Percentiles rank a stretch among this genome's conserved stretches.
These are phyloP conservation scores for Drosophila tripunctata DNA, from an alignment of 2,888 invertebrate species.

Conservation along the genomic window DNA sequence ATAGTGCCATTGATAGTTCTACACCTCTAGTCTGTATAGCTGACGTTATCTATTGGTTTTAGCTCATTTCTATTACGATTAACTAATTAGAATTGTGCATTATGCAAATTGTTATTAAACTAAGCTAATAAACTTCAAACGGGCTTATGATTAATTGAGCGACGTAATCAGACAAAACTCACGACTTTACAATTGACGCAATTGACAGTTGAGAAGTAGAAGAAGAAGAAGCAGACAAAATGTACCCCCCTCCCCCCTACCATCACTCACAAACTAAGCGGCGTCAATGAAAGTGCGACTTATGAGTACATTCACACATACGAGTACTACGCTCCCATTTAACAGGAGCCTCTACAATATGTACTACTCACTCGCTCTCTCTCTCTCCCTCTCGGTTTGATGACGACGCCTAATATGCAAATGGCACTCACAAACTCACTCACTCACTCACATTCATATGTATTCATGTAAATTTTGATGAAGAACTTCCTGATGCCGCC, in stretches of 20 bases:
- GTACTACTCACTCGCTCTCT: no score
- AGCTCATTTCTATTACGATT: slow-evolving; percentile 1
- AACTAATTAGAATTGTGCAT: not conserved
- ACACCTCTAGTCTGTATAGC: no score
- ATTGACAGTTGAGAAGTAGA: slow-evolving; percentile 20
- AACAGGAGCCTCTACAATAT: no score
- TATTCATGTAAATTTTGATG: slow-evolving; percentile 68
- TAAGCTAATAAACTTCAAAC: slow-evolving; percentile 50
- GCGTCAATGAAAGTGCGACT: slow-evolving; percentile 62
- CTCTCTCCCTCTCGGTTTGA: no score
- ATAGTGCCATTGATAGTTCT: no score
- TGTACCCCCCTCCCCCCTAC: not conserved
- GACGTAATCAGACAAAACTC: slow-evolving; percentile 45
- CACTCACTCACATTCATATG: slow-evolving; percentile 14
- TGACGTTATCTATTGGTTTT: not conserved
- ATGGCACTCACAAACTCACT: slow-evolving; percentile 17
- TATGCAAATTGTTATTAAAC: slow-evolving; percentile 17
- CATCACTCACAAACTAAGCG: slow-evolving; percentile 17
- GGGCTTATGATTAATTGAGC: slow-evolving; percentile 58
- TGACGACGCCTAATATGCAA: slow-evolving; percentile 57
- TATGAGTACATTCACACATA: slow-evolving; percentile 11
- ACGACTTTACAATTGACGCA: slow-evolving; percentile 44
- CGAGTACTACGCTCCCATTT: not conserved
- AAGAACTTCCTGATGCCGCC: slow-evolving; percentile 71
- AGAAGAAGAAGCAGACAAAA: slow-evolving; percentile 7